These are phyloP conservation scores for Agrochola lota DNA, from an alignment of 2,888 invertebrate genomes.

Conservation along the genomic window DNA sequence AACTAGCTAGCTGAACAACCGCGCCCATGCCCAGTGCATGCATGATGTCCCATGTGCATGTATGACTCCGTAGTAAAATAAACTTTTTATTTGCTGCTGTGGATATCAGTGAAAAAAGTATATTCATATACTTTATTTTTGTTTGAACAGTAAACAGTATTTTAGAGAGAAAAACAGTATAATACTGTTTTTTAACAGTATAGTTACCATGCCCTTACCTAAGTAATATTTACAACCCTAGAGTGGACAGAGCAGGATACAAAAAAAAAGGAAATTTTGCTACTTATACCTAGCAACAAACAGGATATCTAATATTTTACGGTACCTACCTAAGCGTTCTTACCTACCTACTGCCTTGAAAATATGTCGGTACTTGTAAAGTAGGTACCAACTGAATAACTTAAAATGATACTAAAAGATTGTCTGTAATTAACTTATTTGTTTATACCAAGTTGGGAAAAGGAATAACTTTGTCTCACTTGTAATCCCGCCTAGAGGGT, in stretches of 20 bases:
- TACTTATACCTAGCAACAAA: neutral
- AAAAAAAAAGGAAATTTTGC: neutral
- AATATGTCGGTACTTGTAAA: neutral
- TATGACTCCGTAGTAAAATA: too few relatives aligned
- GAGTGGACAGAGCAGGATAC: neutral
- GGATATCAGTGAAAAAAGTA: too few relatives aligned
- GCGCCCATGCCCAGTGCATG: too few relatives aligned
- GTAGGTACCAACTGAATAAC: neutral
- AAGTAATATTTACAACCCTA: too few relatives aligned
- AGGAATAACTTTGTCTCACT: conserved; percentile 56
- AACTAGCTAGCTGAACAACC: too few relatives aligned
- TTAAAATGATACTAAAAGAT: neutral
- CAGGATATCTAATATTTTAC: neutral
- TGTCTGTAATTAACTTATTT: conserved; percentile 16
- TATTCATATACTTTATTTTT: too few relatives aligned
- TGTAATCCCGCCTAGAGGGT: conserved; percentile 76
- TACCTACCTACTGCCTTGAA: neutral
- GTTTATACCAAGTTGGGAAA: conserved; percentile 43
- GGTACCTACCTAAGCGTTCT: neutral
- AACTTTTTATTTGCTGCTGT: too few relatives aligned
- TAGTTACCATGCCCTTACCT: too few relatives aligned
- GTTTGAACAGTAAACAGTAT: too few relatives aligned
- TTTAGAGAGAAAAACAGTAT: too few relatives aligned
- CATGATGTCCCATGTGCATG: too few relatives aligned
- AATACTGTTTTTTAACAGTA: too few relatives aligned